These are phyloP conservation scores for Capromys pilorides DNA, from an alignment of 2,797 vertebrate genomes.

Conservation along the genomic window DNA sequence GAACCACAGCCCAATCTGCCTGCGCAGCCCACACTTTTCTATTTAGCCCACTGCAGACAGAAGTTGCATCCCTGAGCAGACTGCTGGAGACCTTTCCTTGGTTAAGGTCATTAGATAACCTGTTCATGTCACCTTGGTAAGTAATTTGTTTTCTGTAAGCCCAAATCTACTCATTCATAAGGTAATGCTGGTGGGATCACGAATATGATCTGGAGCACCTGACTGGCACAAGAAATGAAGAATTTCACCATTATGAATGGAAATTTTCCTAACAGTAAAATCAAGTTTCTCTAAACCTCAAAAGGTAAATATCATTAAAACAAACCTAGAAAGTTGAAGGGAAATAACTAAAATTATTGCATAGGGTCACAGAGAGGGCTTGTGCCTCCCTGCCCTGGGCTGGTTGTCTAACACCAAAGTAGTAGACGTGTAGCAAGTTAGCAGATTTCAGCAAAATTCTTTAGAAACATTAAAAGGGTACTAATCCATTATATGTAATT, in stretches of 20 bases:
- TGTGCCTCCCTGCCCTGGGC: rapidly evolving
- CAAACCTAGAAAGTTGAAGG: background rate
- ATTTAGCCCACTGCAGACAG: rapidly evolving
- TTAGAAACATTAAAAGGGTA: background rate
- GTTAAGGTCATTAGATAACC: background rate
- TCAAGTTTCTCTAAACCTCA: background rate
- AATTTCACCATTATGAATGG: background rate
- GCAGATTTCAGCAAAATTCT: background rate
- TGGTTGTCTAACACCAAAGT: background rate
- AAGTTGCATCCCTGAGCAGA: background rate
- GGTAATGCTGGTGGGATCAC: no score
- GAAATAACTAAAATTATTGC: background rate
- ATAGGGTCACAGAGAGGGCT: rapidly evolving
- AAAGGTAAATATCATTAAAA: background rate
- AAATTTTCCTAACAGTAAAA: background rate
- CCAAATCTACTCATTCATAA: background rate
- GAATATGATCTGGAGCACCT: no score
- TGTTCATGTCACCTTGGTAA: background rate
- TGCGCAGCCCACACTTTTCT: background rate
- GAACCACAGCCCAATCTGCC: no score
- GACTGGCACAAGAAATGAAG: background rate
- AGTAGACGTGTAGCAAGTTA: no score
- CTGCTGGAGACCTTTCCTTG: background rate
- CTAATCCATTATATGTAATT: background rate
- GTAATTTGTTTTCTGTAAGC: background rate